Conservation (phyloP, 2,888 invertebrate species). For the Zonitis immaculata region DNA sequence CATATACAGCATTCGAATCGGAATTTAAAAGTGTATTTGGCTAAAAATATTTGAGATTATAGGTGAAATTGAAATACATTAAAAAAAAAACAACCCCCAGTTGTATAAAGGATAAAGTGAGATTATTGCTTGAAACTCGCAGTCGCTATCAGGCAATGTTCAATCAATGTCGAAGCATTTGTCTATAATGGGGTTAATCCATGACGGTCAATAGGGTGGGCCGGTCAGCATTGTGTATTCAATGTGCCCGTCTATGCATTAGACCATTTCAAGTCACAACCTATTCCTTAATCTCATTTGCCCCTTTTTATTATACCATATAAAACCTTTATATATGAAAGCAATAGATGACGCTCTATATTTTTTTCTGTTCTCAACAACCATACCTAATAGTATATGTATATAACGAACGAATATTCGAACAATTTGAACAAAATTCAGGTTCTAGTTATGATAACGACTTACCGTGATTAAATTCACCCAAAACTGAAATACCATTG, state of each 20-base stretch:
- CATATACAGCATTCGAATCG: slow-evolving; percentile 2
- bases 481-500: slow-evolving; percentile 47
- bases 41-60: too few relatives aligned
- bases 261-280: slow-evolving; percentile 45
- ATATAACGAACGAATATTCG: too few relatives aligned
- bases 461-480: slow-evolving; percentile 50
- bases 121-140: slow-evolving; percentile 27
- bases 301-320: slow-evolving; percentile 46
- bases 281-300: slow-evolving; percentile 46
- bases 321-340: slow-evolving; percentile 46
- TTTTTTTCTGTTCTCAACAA: too few relatives aligned
- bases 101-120: slow-evolving; percentile 29
- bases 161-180: slow-evolving; percentile 29
- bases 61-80: slow-evolving; percentile 24
- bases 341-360: slow-evolving; percentile 35
- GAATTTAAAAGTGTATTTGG: too few relatives aligned
- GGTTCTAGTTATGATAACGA: slow-evolving; percentile 39
- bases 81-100: too few relatives aligned
- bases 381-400: too few relatives aligned
- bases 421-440: too few relatives aligned
- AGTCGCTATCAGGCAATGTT: slow-evolving; percentile 28
- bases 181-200: slow-evolving; percentile 22
- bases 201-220: slow-evolving; percentile 24
- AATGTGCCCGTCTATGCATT: slow-evolving; percentile 40
- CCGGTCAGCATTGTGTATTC: slow-evolving; percentile 45